Evolutionary conservation across 2,888 invertebrate species (phyloP), one percentile per base, ranked within the genome.

Genomic region (Schizaphis graminum): DNA sequence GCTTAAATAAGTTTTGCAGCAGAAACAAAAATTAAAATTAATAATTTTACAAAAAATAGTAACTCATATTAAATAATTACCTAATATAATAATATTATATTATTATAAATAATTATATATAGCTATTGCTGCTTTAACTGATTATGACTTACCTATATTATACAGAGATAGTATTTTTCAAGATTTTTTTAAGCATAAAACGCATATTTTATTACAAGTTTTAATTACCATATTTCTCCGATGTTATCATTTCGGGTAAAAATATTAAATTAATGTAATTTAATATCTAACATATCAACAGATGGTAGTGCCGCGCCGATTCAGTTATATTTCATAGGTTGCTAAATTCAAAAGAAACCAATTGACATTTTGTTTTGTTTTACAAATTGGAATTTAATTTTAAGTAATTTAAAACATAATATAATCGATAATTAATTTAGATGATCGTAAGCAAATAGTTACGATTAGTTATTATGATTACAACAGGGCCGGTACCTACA

Each of bases 281-380:
- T 77, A 35, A 35, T 77, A 35, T 77, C 21, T n/a, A 67, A 67
- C n/a, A 16, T n/a, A 67, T 67, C n/a, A 67, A n/a, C 67, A 67
- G n/a, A 67, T 67, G 7, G 1, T 16, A 67, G 16, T 0, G 8
- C 67, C 16, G 7, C n/a, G 16, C 16, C n/a, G 16, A n/a, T n/a
- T n/a, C n/a, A 67, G 5, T 67, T 16, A 16, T 67, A n/a, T 16
- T 67, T 67, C n/a, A n/a, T 67, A n/a, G n/a, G n/a, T 67, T 67
- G 16, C 67, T n/a, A 67, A 67, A n/a, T 16, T 67, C 67, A 67
- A 67, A 67, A n/a, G 67, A 67, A 67, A 67, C n/a, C 67, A 67
- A 67, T n/a, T 67, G 16, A 67, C n/a, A 67, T 67, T 67, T 67
- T 67, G n/a, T 67, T 67, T 67, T n/a, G n/a, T n/a, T n/a, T 67